phyloP scores from a whole-genome alignment of 2,113 vertebrate genomes.

The Hypocryptadius cinnamomeus region DNA sequence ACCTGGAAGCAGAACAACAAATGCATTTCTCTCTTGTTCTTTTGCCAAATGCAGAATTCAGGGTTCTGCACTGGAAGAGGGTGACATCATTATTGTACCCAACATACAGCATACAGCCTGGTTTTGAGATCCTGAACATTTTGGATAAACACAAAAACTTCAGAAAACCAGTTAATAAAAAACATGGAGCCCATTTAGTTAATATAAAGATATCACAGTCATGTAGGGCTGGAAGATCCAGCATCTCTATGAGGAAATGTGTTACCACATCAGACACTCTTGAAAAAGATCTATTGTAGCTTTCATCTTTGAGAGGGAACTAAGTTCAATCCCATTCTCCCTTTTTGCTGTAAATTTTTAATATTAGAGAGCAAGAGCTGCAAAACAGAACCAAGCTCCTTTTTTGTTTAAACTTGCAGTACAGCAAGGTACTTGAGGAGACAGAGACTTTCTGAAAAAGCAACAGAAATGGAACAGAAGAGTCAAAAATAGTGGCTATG shows the following conservation, averaged over 20 bases:
- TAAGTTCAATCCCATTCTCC: background rate
- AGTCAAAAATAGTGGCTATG: background rate
- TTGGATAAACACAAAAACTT: background rate
- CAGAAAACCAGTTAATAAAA: background rate
- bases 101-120: background rate
- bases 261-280: background rate
- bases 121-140: background rate
- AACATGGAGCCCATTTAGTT: background rate
- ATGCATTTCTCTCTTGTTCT: background rate
- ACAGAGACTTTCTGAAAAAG: background rate
- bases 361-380: background rate
- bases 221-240: background rate
- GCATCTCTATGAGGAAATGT: background rate
- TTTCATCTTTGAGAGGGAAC: background rate
- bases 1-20: background rate
- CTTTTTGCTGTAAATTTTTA: background rate
- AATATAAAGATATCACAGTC: background rate
- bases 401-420: background rate
- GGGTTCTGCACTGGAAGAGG: background rate
- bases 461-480: background rate
- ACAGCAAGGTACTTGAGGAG: background rate
- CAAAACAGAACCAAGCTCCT: background rate
- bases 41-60: background rate
- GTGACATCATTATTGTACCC: background rate
- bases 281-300: background rate